Base-by-base conservation (phyloP, 2,113 vertebrate genomes). In the Leptobrachium leishanense region DNA sequence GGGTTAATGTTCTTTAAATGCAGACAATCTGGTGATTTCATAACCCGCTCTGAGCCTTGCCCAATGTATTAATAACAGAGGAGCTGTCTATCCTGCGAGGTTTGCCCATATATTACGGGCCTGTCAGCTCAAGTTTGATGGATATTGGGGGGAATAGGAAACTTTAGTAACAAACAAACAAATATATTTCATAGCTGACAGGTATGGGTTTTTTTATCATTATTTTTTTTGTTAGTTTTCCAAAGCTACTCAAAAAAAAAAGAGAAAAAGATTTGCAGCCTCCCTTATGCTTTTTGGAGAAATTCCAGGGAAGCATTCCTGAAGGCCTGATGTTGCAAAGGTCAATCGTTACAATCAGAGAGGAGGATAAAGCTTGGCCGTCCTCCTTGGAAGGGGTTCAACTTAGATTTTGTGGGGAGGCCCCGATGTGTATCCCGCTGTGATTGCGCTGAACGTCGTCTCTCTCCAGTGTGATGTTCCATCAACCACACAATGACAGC, bases 361-460 rank as follows among this genome's bases (percentile, higher is more conserved):
- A 53, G 55, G 4, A 42, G 43, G 43, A 2, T 65, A 31, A 11
- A 39, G 43, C 43, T 78, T 41, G 66, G 40, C 41, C 12, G n/a
- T 66, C 68, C 31, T 62, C 53, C 40, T 70, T 72, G 68, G 55
- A 69, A 11, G 31, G 31, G 42, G 39, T 59, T 50, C 41, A 69
- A 20, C 7, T 62, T 42, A n/a, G n/a, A n/a, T n/a, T 54, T 46
- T 62, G 77, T 66, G 65, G 66, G 75, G 44, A 68, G 62, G 54
- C 50, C 65, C 66, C 41, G 40, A 57, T 41, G 20, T 68, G 68
- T 65, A 43, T 79, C 77, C 68, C 31, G 62, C 57, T 39, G 54
- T 54, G 54, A 13, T n/a, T 54, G 59, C 11, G 5, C 66, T 72
- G 77, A 72, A 46, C 3, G 8, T 5, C 7, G 39, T 2, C 63